Base-by-base conservation (phyloP, 2,113 vertebrate species). In the Phaethornis superciliosus region DNA sequence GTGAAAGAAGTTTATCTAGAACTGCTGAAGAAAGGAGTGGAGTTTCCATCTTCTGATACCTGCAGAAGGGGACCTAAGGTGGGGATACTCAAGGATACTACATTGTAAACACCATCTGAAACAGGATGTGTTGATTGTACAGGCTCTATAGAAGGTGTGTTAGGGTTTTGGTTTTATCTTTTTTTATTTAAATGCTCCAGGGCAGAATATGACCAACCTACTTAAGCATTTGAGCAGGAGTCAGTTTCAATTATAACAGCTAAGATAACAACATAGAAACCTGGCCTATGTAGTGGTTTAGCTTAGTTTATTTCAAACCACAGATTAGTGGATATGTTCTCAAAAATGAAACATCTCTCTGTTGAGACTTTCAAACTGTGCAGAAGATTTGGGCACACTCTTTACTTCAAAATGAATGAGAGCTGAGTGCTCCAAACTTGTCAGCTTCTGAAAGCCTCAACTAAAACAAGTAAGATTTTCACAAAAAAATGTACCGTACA, bases 1-100 rank as follows among this genome's bases (percentile, higher is more conserved):
- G 97, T 98, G 40, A 98, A 97, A 79, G 98, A 98, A 60, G 93
- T 98, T 44, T 98, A 98, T 56, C 56, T 98, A 6, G 98, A 98
- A 37, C 55, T 98, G 90, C 95, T 98, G 37, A 98, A 98, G 94
- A 98, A 98, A 94, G 98, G 98, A 58, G 96, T 98, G 54, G 97
- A 96, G 40, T 98, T 98, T 95, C 98, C 98, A 46, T 55, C 85
- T 49, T 82, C 79, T 59, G 90, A 80, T 16, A 35, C 47, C 46
- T 88, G 90, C 80, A 77, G 58, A 74, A 71, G 30, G 64, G 58
- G 51, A 37, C 84, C 77, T 54, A 94, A 98, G 97, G 98, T 98
- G 49, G 89, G 88, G 24, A 32, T 62, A 24, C 13, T 51, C 94
- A 44, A 81, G 70, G 42, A 15, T 67, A 32, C 42, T 75, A 67